These are phyloP conservation scores for Drosophila suzukii DNA, from an alignment of 1,140 invertebrate genomes.

Conservation along the genomic window DNA sequence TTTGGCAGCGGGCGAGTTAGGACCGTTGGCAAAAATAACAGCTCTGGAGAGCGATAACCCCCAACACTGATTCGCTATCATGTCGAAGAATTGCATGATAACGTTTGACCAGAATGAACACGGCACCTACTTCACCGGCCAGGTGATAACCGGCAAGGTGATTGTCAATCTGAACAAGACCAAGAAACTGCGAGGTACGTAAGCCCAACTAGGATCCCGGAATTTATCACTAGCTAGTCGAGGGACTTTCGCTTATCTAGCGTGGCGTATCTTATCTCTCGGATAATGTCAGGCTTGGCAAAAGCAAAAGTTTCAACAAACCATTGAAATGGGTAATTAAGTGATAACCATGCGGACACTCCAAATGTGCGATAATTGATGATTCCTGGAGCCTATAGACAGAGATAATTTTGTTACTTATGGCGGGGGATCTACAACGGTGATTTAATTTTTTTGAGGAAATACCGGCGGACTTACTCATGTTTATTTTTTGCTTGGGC, in stretches of 20 bases:
- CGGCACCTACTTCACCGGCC: slow-evolving; percentile 85
- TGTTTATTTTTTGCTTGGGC: not conserved
- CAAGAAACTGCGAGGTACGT: slow-evolving; percentile 85
- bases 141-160: slow-evolving; percentile 85
- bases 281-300: slow-evolving; percentile 24
- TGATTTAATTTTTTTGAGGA: slow-evolving; percentile 44
- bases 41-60: slow-evolving; percentile 2
- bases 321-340: slow-evolving; percentile 54
- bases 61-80: slow-evolving; percentile 15
- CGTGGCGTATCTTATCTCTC: slow-evolving; percentile 52
- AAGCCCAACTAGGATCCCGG: not conserved
- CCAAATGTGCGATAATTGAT: slow-evolving; percentile 65
- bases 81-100: slow-evolving; percentile 84
- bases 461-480: slow-evolving; percentile 54
- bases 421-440: slow-evolving; percentile 45
- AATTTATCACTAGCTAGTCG: not conserved
- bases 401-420: slow-evolving; percentile 5
- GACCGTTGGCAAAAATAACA: slow-evolving; percentile 6
- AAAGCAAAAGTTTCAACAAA: slow-evolving; percentile 40
- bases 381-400: slow-evolving; percentile 17
- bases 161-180: slow-evolving; percentile 84
- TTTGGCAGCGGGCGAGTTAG: slow-evolving; percentile 51
- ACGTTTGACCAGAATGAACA: slow-evolving; percentile 85
- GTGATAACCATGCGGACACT: slow-evolving; percentile 52
- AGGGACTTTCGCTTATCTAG: slow-evolving; percentile 28